Conservation (phyloP, 2,113 vertebrate species). For the Psilopogon haemacephalus region DNA sequence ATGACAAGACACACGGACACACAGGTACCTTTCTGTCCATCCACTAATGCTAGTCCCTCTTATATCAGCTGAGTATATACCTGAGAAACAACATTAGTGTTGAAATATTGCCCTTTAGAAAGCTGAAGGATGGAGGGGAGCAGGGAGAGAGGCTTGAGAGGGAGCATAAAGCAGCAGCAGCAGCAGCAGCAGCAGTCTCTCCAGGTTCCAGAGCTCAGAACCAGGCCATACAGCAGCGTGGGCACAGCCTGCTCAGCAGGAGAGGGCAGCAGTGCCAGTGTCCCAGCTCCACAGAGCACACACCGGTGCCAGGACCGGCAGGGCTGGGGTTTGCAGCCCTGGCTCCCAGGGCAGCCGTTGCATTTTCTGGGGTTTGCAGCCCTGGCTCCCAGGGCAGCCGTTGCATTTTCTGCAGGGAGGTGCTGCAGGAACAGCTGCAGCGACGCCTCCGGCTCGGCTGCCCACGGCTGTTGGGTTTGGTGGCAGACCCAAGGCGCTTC, state of each 20-base stretch:
- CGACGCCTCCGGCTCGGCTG: constrained; percentile 74
- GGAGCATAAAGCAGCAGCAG: constrained; percentile 62
- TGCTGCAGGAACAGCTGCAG: constrained; percentile 63
- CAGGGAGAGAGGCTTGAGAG: constrained; percentile 7
- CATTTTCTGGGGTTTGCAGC: constrained; percentile 29
- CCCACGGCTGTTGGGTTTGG: constrained; percentile 86
- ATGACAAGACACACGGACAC: background rate
- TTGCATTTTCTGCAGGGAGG: constrained; percentile 54
- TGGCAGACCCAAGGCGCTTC: constrained; percentile 87
- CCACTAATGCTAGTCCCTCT: constrained; percentile 59
- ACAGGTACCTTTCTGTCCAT: constrained; percentile 35
- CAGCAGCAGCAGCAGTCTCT: constrained; percentile 70
- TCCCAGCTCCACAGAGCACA: constrained; percentile 45
- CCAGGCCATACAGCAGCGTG: constrained; percentile 8
- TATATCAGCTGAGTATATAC: constrained; percentile 74
- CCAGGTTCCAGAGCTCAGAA: constrained; percentile 47
- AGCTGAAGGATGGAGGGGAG: constrained; percentile 57
- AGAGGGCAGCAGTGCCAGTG: constrained; percentile 39
- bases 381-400: constrained; percentile 29
- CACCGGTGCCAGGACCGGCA: background rate
- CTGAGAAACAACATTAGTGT: constrained; percentile 87
- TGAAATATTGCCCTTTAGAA: constrained; percentile 79
- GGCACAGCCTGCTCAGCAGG: constrained; percentile 42
- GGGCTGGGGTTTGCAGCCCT: constrained; percentile 33
- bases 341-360: constrained; percentile 29